phyloP scores from a whole-genome alignment of 1,140 invertebrate genomes.

The Leguminivora glycinivorella region DNA sequence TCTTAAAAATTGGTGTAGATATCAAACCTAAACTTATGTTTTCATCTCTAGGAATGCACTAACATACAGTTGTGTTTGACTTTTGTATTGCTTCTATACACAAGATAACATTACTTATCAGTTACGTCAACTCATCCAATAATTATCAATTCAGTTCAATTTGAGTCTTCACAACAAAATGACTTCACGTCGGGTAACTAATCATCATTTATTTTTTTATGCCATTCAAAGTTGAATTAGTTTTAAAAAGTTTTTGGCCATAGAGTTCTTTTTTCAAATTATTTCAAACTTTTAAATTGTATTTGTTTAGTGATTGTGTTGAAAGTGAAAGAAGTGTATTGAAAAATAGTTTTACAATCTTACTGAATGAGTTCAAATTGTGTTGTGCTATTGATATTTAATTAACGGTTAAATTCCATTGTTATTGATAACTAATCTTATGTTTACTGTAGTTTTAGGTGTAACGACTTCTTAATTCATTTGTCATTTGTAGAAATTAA shows the following conservation, averaged over 20 bases:
- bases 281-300: not conserved
- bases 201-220: constrained; percentile 39
- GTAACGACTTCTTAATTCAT: not conserved
- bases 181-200: constrained; percentile 68
- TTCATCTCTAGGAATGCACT: not conserved
- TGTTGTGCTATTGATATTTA: constrained; percentile 9
- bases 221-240: not conserved
- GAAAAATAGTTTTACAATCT: constrained; percentile 26
- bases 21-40: not conserved
- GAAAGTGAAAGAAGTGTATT: constrained; percentile 3
- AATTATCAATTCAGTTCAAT: constrained; percentile 64
- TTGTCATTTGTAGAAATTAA: not conserved
- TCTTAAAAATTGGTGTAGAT: not conserved
- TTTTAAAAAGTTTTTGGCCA: not conserved
- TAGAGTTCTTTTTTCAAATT: constrained; percentile 26
- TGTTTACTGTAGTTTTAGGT: constrained; percentile 2
- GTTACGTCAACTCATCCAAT: constrained; percentile 61
- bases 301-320: constrained; percentile 15
- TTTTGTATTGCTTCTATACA: constrained; percentile 52
- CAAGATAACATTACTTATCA: constrained; percentile 70
- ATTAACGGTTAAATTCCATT: not conserved
- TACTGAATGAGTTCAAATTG: constrained; percentile 27
- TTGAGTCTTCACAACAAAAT: constrained; percentile 64
- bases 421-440: constrained; percentile 13
- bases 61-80: constrained; percentile 36